phyloP scores from a whole-genome alignment of 2,888 invertebrate species.

The Mellilla xanthometata region DNA sequence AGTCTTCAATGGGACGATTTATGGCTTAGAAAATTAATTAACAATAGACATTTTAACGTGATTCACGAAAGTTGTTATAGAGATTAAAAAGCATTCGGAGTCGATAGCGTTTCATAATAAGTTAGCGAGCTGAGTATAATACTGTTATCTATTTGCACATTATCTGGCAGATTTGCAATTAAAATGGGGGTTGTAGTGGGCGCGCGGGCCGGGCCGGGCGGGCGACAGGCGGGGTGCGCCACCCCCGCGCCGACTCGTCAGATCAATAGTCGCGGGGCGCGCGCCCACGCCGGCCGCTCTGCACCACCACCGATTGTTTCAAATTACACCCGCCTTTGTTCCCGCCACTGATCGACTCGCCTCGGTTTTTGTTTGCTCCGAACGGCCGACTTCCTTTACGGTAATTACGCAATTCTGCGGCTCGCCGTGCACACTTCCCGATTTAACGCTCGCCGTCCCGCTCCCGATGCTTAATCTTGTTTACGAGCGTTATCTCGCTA shows the following conservation, averaged over 20 bases:
- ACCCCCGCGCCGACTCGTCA: conserved; percentile 55
- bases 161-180: conserved; percentile 83
- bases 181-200: conserved; percentile 72
- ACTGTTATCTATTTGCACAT: conserved; percentile 81
- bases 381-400: conserved; percentile 77
- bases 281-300: conserved; percentile 69
- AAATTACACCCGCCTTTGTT: conserved; percentile 80
- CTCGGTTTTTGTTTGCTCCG: conserved; percentile 76
- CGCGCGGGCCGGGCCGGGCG: conserved; percentile 37
- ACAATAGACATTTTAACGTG: conserved; percentile 12
- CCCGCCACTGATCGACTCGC: conserved; percentile 77
- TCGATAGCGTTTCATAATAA: conserved; percentile 71
- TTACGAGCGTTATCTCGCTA: conserved; percentile 38
- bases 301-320: conserved; percentile 79
- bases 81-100: conserved; percentile 45
- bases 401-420: conserved; percentile 78
- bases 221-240: conserved; percentile 38
- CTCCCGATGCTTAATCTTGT: conserved; percentile 49
- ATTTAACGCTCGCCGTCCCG: conserved; percentile 42
- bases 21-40: conserved; percentile 24
- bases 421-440: conserved; percentile 60
- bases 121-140: conserved; percentile 76
- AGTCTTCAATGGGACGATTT: conserved; percentile 25
- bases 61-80: conserved; percentile 22
- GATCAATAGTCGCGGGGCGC: conserved; percentile 80